Conservation (phyloP, 2,113 vertebrate genomes). For the Gambusia affinis region DNA sequence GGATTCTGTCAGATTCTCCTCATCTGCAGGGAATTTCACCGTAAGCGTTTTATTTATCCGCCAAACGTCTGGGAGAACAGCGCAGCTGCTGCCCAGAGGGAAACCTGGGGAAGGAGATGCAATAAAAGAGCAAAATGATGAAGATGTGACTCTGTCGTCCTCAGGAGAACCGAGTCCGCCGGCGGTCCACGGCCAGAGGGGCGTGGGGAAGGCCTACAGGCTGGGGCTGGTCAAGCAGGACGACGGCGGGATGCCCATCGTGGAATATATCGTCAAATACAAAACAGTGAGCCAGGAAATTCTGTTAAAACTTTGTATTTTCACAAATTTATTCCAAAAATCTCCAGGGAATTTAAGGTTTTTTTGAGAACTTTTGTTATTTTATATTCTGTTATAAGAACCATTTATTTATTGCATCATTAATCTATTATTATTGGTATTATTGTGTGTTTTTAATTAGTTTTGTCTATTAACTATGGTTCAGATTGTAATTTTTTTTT, state of each 20-base stretch:
- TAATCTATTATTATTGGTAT: too few relatives aligned
- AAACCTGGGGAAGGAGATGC: slow-evolving; percentile 36
- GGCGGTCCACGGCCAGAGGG: slow-evolving; percentile 92
- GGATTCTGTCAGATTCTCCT: slow-evolving; percentile 53
- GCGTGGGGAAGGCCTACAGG: slow-evolving; percentile 92
- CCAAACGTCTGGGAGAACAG: slow-evolving; percentile 25
- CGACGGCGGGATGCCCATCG: slow-evolving; percentile 94
- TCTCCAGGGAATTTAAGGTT: too few relatives aligned
- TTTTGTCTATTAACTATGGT: too few relatives aligned
- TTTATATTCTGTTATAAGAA: too few relatives aligned
- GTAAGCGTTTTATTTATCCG: slow-evolving; percentile 54
- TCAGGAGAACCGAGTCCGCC: slow-evolving; percentile 96
- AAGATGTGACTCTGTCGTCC: slow-evolving; percentile 14
- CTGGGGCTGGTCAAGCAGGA: slow-evolving; percentile 96
- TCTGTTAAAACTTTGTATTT: background rate
- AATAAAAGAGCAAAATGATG: slow-evolving; percentile 58
- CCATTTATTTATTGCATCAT: too few relatives aligned
- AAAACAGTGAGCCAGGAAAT: slow-evolving; percentile 88
- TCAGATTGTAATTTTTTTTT: too few relatives aligned
- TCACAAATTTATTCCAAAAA: too few relatives aligned
- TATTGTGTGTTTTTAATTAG: too few relatives aligned
- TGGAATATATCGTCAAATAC: slow-evolving; percentile 97
- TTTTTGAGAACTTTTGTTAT: too few relatives aligned
- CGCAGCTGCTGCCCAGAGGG: slow-evolving; percentile 20
- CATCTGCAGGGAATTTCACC: slow-evolving; percentile 42